Base-by-base conservation (phyloP, 2,797 vertebrate species). In the Merluccius polli region DNA sequence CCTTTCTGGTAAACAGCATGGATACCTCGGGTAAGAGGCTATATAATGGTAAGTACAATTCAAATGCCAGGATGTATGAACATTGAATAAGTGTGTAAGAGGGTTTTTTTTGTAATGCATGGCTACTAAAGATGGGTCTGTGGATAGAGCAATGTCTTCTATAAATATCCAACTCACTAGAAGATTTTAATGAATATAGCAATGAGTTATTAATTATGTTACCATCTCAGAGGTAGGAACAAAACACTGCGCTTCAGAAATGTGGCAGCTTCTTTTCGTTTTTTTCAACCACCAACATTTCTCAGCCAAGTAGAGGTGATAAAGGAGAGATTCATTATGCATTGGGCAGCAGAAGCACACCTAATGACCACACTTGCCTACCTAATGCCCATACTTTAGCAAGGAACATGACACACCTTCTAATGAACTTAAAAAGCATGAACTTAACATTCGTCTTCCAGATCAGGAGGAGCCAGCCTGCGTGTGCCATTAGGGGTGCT, bases 361-460 rank as follows among this genome's bases (percentile, higher is more conserved):
- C 7, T 59, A n/a, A 59, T 24, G 52, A 24, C 7, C 52, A 24
- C 52, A 59, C n/a, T 72, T 75, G 75, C 70, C 70, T 71, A 71
- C 52, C 86, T 86, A 80, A 87, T 83, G 75, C 81, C 79, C 80
- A 87, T 18, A 80, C 85, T 89, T 84, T 74, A 84, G 80, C 73
- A 73, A 68, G 70, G 75, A 73, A 73, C 80, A 83, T 86, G 83
- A 88, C 87, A 87, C 52, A 24, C n/a, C 52, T 59, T 24, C n/a
- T 59, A 59, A n/a, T 59, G 21, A 59, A 59, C 52, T 11, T n/a
- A 48, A 48, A 48, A 48, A 48, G 44, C 4, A 0, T 59, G 12
- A 12, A 12, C 15, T 59, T 30, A 11, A 3, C 65, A 29, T 31
- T 31, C 15, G 4, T 68, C 65, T 68, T 31, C 24, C 72, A 44